These are phyloP conservation scores for Tupaia chinensis DNA, from an alignment of 2,113 vertebrate species.

Conservation along the genomic window DNA sequence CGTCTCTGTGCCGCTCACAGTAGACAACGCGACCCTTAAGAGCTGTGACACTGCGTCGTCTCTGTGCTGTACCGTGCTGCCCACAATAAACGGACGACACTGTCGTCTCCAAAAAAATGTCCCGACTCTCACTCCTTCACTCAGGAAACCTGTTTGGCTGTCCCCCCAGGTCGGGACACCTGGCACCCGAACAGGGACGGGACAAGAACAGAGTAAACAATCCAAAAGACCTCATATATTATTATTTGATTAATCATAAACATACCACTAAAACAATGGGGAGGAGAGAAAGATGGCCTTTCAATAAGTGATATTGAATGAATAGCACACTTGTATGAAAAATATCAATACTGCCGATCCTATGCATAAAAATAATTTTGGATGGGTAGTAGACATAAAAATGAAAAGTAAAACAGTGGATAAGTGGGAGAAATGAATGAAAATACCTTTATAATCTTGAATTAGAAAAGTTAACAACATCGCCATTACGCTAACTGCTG, in stretches of 20 bases:
- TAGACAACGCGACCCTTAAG: no score
- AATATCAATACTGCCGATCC: background rate
- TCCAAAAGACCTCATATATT: background rate
- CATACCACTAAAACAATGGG: background rate
- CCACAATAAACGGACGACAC: no score
- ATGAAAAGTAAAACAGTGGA: constrained; percentile 15
- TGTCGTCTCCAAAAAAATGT: no score
- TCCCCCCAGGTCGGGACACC: no score
- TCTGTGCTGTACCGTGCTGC: no score
- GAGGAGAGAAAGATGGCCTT: background rate
- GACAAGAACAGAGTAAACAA: background rate
- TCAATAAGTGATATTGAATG: constrained; percentile 22
- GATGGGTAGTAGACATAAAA: background rate
- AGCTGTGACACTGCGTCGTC: no score
- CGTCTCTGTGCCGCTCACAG: no score
- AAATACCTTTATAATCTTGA: background rate
- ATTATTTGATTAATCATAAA: background rate
- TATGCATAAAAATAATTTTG: constrained; percentile 33
- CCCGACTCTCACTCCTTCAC: no score
- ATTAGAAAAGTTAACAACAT: background rate
- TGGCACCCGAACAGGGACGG: no score
- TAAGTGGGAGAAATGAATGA: background rate
- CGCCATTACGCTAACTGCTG: no score
- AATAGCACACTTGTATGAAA: background rate
- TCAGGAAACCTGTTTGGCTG: no score